Conservation (phyloP, 2,888 invertebrate genomes). For the Encarsia formosa region DNA sequence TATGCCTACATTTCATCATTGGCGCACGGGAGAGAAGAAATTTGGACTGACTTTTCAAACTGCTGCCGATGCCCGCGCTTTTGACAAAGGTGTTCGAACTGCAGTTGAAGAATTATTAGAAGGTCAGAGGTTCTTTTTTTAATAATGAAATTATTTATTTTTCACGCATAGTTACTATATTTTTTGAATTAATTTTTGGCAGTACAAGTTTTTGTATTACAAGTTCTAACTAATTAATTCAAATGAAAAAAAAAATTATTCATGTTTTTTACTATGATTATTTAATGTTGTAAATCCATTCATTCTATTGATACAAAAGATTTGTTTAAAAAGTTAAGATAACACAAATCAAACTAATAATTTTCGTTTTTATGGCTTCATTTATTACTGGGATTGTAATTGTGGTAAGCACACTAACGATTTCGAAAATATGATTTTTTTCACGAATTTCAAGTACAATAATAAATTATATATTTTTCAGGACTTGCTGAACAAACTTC, state of each 20-base stretch:
- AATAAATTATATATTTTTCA: constrained; percentile 41
- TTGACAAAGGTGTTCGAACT: constrained; percentile 85
- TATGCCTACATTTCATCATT: constrained; percentile 98
- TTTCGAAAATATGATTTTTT: not conserved
- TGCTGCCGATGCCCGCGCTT: constrained; percentile 89
- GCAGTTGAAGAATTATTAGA: constrained; percentile 87
- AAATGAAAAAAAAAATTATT: no score
- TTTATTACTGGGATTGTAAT: constrained; percentile 21
- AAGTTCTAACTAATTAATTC: no score
- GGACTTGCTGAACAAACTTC: constrained; percentile 70
- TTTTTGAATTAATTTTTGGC: no score
- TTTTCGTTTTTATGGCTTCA: constrained; percentile 21
- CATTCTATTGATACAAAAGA: no score
- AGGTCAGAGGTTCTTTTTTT: constrained; percentile 60
- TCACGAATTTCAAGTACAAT: constrained; percentile 29
- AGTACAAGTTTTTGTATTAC: no score
- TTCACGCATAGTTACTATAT: no score
- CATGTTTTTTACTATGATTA: no score
- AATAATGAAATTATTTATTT: no score
- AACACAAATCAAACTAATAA: constrained; percentile 1
- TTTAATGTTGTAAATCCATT: no score
- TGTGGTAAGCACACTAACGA: constrained; percentile 20
- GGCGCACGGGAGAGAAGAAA: constrained; percentile 92
- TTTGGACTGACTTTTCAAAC: constrained; percentile 96
- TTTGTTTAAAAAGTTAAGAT: no score